Conservation (phyloP, 2,113 vertebrate species). For the Damaliscus lunatus region DNA sequence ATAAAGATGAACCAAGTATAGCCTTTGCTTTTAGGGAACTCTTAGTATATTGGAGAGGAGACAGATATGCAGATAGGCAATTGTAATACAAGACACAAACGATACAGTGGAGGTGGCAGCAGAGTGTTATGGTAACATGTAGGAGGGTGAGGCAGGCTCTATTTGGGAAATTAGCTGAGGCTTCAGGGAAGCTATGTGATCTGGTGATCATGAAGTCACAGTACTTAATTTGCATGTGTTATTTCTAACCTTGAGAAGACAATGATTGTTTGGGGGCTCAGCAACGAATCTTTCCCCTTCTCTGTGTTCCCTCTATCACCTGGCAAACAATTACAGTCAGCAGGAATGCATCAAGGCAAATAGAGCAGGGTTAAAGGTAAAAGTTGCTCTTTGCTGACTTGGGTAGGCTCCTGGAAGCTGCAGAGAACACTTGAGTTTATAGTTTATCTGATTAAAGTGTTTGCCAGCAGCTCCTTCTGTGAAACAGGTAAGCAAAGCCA, state of each 20-base stretch:
- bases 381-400: not conserved
- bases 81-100: not conserved
- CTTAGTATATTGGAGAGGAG: not conserved
- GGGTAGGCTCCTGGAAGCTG: not conserved
- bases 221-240: not conserved
- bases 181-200: not conserved
- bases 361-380: not conserved
- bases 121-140: not conserved
- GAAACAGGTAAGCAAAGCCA: slow-evolving; percentile 29
- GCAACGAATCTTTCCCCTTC: not conserved
- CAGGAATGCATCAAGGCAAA: not conserved
- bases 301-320: not conserved
- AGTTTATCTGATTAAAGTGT: slow-evolving; percentile 10
- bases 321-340: not conserved
- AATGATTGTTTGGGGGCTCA: not conserved
- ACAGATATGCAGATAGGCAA: not conserved
- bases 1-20: slow-evolving; percentile 29
- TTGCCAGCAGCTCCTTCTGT: not conserved
- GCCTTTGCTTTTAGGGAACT: not conserved
- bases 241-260: slow-evolving; percentile 35
- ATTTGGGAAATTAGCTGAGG: not conserved
- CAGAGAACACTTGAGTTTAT: not conserved
- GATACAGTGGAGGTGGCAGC: not conserved
- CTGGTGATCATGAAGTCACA: not conserved
- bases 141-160: not conserved